Evolutionary conservation across 1,140 invertebrate species (phyloP).

Genomic region (Drosophila arawakana): DNA sequence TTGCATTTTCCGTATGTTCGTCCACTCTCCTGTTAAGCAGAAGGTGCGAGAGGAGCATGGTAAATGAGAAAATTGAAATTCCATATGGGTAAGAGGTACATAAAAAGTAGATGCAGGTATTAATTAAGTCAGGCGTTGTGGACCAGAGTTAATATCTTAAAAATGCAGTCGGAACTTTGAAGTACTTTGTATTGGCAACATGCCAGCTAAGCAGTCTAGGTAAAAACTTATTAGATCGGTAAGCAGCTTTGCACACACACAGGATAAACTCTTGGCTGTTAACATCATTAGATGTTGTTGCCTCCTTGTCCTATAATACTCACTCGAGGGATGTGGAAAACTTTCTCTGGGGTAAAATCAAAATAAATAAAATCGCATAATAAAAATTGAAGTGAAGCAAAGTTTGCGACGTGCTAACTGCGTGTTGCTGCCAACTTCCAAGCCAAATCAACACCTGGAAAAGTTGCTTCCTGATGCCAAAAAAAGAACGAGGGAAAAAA

Average conservation of each 20-base stretch:
- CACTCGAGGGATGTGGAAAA: constrained; percentile 31
- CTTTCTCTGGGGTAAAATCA: constrained; percentile 66
- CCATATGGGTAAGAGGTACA: constrained; percentile 38
- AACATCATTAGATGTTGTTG: constrained; percentile 69
- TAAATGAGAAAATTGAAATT: constrained; percentile 45
- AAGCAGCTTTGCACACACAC: constrained; percentile 60
- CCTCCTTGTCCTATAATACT: constrained; percentile 23
- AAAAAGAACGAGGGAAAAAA: constrained; percentile 1
- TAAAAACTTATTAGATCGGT: constrained; percentile 60
- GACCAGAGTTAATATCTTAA: neutral
- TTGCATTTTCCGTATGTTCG: constrained; percentile 57
- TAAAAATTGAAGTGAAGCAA: constrained; percentile 74
- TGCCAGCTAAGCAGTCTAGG: constrained; percentile 17
- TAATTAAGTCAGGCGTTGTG: constrained; percentile 61
- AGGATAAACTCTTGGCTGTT: constrained; percentile 70
- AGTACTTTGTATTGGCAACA: constrained; percentile 31
- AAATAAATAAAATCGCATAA: constrained; percentile 83
- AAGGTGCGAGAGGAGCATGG: constrained; percentile 1
- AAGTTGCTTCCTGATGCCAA: constrained; percentile 19
- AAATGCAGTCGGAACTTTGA: constrained; percentile 18
- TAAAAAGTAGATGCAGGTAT: constrained; percentile 43
- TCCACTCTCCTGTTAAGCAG: constrained; percentile 3
- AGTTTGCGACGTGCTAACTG: constrained; percentile 78
- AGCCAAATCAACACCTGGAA: constrained; percentile 23
- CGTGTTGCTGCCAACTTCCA: constrained; percentile 53